These are phyloP conservation scores for Dusona sp. DNA, from an alignment of 2,888 invertebrate genomes.

Conservation along the genomic window DNA sequence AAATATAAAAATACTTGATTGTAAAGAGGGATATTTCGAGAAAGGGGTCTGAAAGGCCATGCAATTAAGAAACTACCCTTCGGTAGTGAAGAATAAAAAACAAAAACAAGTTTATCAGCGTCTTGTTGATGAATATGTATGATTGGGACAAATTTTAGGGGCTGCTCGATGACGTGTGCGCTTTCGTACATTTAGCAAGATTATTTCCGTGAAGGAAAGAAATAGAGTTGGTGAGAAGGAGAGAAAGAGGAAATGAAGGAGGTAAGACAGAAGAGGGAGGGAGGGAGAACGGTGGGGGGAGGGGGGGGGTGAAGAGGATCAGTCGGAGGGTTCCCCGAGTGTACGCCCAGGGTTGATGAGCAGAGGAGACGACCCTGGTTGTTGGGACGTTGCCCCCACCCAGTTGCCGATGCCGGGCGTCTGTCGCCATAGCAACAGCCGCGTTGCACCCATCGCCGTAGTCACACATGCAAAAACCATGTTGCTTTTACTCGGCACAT, in stretches of 20 bases:
- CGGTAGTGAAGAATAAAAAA: not conserved
- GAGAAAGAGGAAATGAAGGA: constrained; percentile 19
- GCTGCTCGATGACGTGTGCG: constrained; percentile 13
- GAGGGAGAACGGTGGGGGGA: not conserved
- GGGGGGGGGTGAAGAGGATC: constrained; percentile 34
- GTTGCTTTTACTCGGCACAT: constrained; percentile 29
- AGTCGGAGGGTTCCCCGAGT: constrained; percentile 50
- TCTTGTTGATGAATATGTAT: not conserved
- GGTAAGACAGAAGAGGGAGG: not conserved
- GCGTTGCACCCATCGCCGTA: constrained; percentile 82
- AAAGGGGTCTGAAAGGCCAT: not conserved
- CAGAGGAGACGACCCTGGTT: constrained; percentile 82
- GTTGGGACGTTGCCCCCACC: constrained; percentile 85
- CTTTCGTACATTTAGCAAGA: not conserved
- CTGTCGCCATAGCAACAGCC: constrained; percentile 86
- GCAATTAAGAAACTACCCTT: not conserved
- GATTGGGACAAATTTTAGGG: constrained; percentile 2
- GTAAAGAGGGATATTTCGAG: not conserved
- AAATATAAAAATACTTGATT: not conserved
- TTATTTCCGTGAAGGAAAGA: constrained; percentile 2
- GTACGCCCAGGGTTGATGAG: constrained; percentile 72
- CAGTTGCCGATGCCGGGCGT: constrained; percentile 83
- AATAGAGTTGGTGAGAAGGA: not conserved
- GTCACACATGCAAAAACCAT: constrained; percentile 70
- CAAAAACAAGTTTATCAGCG: not conserved